phyloP scores from a whole-genome alignment of 2,888 invertebrate genomes.

The Nineta flava region DNA sequence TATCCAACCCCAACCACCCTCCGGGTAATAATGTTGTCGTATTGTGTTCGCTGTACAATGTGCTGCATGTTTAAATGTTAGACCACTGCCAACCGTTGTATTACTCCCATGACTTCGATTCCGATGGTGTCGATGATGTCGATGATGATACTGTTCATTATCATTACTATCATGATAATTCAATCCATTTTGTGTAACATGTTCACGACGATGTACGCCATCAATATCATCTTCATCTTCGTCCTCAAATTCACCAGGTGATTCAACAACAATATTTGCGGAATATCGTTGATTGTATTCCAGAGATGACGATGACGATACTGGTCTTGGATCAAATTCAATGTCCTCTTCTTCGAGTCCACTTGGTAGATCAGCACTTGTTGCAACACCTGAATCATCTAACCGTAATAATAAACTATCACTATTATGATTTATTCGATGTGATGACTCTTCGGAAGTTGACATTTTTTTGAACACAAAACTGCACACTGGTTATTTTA shows the following conservation, averaged over 20 bases:
- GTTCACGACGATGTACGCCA: not conserved
- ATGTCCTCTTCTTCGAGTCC: constrained; percentile 8
- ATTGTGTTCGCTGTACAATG: constrained; percentile 22
- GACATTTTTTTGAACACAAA: no score
- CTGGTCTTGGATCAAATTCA: not conserved
- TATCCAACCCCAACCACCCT: constrained; percentile 69
- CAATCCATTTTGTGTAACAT: not conserved
- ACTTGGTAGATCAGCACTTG: constrained; percentile 18
- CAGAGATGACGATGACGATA: not conserved
- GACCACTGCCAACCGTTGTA: not conserved
- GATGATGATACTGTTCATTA: not conserved
- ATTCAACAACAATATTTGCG: not conserved
- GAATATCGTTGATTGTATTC: not conserved
- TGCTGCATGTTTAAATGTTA: constrained; percentile 4
- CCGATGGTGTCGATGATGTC: not conserved
- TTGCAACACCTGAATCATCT: constrained; percentile 24
- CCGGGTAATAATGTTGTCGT: constrained; percentile 58
- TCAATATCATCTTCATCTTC: constrained; percentile 4
- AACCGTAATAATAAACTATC: constrained; percentile 12
- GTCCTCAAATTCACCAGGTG: constrained; percentile 3
- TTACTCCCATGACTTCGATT: constrained; percentile 7
- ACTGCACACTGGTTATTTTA: no score
- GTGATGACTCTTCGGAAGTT: not conserved
- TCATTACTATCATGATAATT: not conserved
- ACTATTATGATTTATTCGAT: not conserved